Percentiles rank a stretch among this genome's conserved stretches.
phyloP scores from a whole-genome alignment of 2,888 invertebrate genomes.

The Heliconius hortense region DNA sequence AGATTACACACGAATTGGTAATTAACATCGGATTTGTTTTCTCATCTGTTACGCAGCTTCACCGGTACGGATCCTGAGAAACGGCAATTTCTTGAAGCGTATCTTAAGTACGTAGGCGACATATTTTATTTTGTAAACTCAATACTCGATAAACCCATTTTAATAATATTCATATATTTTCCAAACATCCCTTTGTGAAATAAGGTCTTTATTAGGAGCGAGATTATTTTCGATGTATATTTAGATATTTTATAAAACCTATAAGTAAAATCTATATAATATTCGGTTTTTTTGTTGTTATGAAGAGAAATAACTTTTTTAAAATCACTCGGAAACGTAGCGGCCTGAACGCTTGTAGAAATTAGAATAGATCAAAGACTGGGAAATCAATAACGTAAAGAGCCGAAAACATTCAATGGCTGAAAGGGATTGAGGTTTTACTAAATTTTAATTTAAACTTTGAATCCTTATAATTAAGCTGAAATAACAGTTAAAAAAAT shows the following conservation, averaged over 20 bases:
- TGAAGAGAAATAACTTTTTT: not conserved
- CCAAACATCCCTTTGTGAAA: slow-evolving; percentile 22
- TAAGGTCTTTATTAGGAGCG: not conserved
- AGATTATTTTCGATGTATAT: not conserved
- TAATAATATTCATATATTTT: slow-evolving; percentile 41
- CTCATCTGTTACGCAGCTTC: slow-evolving; percentile 65
- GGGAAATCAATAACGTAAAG: slow-evolving; percentile 66
- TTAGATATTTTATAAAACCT: not conserved
- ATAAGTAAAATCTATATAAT: not conserved
- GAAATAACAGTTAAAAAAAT: slow-evolving; percentile 45
- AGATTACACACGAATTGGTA: slow-evolving; percentile 76
- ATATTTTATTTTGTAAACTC: slow-evolving; percentile 36
- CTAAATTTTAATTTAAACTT: slow-evolving; percentile 70
- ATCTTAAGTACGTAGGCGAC: slow-evolving; percentile 42
- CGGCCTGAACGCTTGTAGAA: slow-evolving; percentile 23
- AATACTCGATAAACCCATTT: slow-evolving; percentile 36
- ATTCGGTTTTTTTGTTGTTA: not conserved
- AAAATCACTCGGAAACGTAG: slow-evolving; percentile 10
- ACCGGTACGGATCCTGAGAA: slow-evolving; percentile 47
- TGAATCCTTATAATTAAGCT: slow-evolving; percentile 49
- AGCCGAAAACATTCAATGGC: slow-evolving; percentile 65
- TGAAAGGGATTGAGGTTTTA: slow-evolving; percentile 67
- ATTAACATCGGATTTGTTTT: slow-evolving; percentile 73
- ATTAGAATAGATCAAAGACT: slow-evolving; percentile 69
- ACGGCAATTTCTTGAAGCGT: slow-evolving; percentile 52